Evolutionary conservation across 2,797 vertebrate species (phyloP).

Genomic region (Tinamus major): DNA sequence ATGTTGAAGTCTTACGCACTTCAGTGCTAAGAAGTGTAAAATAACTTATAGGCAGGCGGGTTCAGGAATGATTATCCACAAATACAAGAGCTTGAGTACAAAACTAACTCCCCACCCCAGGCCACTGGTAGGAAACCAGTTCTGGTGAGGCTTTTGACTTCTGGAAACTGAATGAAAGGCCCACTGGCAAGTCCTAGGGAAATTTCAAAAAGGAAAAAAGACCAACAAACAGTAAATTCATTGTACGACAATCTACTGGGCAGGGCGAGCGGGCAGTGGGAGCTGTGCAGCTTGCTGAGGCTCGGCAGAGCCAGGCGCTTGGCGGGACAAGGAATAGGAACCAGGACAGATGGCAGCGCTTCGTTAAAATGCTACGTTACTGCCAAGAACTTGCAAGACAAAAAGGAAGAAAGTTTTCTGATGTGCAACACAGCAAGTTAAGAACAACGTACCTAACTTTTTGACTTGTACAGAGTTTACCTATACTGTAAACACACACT

Average conservation of each 20-base stretch:
- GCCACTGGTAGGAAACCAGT: background rate
- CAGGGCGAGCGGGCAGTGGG: slow-evolving; percentile 3
- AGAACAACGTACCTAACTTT: slow-evolving; percentile 74
- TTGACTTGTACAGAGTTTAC: slow-evolving; percentile 58
- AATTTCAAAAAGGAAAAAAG: background rate
- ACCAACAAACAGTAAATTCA: background rate
- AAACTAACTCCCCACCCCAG: background rate
- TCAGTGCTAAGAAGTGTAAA: slow-evolving; percentile 57
- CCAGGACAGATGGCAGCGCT: slow-evolving; percentile 60
- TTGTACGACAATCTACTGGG: background rate
- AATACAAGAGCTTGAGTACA: background rate
- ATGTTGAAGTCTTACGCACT: slow-evolving; percentile 48
- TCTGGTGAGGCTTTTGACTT: slow-evolving; percentile 8
- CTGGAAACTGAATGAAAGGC: background rate
- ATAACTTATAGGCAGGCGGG: slow-evolving; percentile 61
- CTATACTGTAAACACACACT: slow-evolving; percentile 70
- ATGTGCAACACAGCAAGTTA: slow-evolving; percentile 76
- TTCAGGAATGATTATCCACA: slow-evolving; percentile 48
- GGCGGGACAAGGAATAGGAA: slow-evolving; percentile 40
- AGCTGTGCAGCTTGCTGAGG: slow-evolving; percentile 37
- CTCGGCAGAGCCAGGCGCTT: slow-evolving; percentile 1
- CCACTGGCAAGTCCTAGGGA: background rate
- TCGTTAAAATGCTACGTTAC: slow-evolving; percentile 73
- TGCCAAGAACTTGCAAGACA: slow-evolving; percentile 62
- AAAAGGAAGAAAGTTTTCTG: slow-evolving; percentile 63